Conservation (phyloP, 1,140 invertebrate genomes). For the Aphis craccivora region DNA sequence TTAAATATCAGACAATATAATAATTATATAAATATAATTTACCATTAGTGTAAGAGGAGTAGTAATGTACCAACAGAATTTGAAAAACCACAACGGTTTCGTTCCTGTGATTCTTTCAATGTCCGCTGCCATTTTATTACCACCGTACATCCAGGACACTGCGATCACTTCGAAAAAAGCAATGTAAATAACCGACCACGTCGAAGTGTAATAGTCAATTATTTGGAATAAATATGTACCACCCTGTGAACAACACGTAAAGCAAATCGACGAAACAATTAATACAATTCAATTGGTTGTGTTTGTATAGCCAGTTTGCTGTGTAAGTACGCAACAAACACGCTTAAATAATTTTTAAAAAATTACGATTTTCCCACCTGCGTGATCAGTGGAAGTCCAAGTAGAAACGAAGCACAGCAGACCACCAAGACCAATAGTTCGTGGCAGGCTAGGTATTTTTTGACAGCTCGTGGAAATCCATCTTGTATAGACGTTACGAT, state of each 20-base stretch:
- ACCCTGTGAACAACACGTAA: slow-evolving; percentile 69
- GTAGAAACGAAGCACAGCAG: slow-evolving; percentile 81
- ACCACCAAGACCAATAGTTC: slow-evolving; percentile 85
- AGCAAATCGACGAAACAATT: not conserved
- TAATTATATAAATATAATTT: slow-evolving; percentile 61
- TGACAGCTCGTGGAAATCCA: slow-evolving; percentile 85
- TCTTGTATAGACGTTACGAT: slow-evolving; percentile 92
- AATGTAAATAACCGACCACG: slow-evolving; percentile 88
- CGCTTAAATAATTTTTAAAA: not conserved
- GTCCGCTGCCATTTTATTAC: slow-evolving; percentile 78
- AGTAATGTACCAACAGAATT: slow-evolving; percentile 83
- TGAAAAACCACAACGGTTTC: slow-evolving; percentile 80
- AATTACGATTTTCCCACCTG: slow-evolving; percentile 67
- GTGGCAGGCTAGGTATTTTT: slow-evolving; percentile 81
- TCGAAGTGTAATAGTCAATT: slow-evolving; percentile 91
- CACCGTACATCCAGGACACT: slow-evolving; percentile 92
- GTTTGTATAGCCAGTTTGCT: too few species aligned
- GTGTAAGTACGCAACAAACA: too few species aligned
- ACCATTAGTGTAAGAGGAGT: slow-evolving; percentile 83
- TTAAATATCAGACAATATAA: not conserved
- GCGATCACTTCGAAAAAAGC: slow-evolving; percentile 92
- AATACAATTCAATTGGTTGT: not conserved
- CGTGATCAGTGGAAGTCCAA: slow-evolving; percentile 85
- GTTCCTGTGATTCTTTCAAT: slow-evolving; percentile 88
- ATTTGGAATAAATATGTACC: slow-evolving; percentile 93